Evolutionary conservation across 1,140 invertebrate genomes (phyloP), one percentile per base, ranked within the genome.

Genomic region (Phthorimaea operculella): DNA sequence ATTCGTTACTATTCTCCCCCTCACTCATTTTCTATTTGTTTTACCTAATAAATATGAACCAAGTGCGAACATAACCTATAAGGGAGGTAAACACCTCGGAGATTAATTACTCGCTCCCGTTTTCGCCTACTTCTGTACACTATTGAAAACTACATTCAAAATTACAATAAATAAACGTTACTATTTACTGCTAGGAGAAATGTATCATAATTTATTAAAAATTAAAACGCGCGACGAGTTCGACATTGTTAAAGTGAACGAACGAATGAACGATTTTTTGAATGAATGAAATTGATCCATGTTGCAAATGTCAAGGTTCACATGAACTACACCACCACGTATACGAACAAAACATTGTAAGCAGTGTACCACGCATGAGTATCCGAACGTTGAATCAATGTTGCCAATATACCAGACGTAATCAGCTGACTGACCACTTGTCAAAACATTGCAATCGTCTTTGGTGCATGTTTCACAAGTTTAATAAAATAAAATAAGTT

Each of bases 51-150:
- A 72, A 72, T 74, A 69, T 60, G 61, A 63, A 64, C 58, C 63
- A 62, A 65, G 68, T 58, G 59, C 58, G 74, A 72, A 82, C 80
- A 83, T 83, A 83, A 83, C 80, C 80, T 83, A 73, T 62, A 75
- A 70, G 53, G 55, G 48, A 64, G 14, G 66, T 68, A 64, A 67
- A 71, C 53, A 64, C 52, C 49, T 49, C 52, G 0, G 15, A 15
- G 9, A 17, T 47, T 11, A 47, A 39, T 9, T 3, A 15, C 11
- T 15, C 44, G 15, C 44, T 47, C 14, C 15, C 44, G 8, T 15
- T 9, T 2, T 47, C 44, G 9, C n/a, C 9, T 47, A 47, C 3
- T 17, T 14, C 4, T n/a, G 16, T 17, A 17, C 44, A 47, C 44
- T 47, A 4, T 17, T 15, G 15, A 17, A 47, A 47, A 47, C 16